A percentile compares a stretch with the other conserved stretches of the same genome.
These are phyloP conservation scores for Notothenia coriiceps DNA, from an alignment of 2,113 vertebrate genomes.

Conservation along the genomic window DNA sequence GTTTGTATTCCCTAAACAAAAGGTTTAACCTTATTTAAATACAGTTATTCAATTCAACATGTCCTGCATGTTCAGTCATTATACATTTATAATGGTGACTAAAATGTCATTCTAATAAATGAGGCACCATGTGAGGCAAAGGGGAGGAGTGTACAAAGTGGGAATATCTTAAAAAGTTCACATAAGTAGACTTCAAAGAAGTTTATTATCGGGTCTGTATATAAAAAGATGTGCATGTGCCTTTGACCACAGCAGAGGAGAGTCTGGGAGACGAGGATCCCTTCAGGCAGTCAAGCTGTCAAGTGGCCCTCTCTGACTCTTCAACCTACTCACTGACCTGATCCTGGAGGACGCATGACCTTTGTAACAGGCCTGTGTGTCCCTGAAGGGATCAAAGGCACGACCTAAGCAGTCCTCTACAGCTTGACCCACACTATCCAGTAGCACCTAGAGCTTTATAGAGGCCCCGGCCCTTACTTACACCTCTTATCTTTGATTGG, in stretches of 20 bases:
- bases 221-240: constrained; percentile 24
- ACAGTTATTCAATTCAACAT: not conserved
- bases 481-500: constrained; percentile 38
- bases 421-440: constrained; percentile 30
- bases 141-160: not conserved
- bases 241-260: constrained; percentile 29
- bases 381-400: constrained; percentile 23
- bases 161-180: constrained; percentile 12
- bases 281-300: constrained; percentile 73
- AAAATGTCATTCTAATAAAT: constrained; percentile 1
- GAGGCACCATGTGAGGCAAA: not conserved
- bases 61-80: not conserved
- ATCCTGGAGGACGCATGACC: constrained; percentile 53
- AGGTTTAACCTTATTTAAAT: not conserved
- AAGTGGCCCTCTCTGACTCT: constrained; percentile 36
- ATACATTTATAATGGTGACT: not conserved
- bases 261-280: constrained; percentile 44
- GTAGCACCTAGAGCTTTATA: not conserved
- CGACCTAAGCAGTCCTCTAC: constrained; percentile 22
- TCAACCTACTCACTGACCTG: constrained; percentile 53
- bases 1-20: constrained; percentile 20
- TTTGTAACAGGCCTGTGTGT: constrained; percentile 23
- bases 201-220: constrained; percentile 18
- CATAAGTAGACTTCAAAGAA: constrained; percentile 9
- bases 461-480: constrained; percentile 19